A percentile compares a stretch with the other conserved stretches of the same genome.
Evolutionary conservation across 2,888 invertebrate species (phyloP).

Genomic region (Campoplex nolae): DNA sequence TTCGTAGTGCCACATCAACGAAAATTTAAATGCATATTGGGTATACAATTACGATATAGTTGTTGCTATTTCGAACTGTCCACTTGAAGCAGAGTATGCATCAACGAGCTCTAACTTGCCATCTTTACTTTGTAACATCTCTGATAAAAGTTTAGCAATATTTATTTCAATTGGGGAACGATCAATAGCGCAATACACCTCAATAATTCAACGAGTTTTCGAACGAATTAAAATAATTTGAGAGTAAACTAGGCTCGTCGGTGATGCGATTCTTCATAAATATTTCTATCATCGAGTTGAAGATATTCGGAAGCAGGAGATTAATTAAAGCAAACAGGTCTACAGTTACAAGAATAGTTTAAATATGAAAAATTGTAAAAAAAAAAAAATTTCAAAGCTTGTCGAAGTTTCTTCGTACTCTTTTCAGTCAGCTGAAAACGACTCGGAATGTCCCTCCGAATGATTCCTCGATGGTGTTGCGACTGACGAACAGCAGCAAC

Average conservation of each 20-base stretch:
- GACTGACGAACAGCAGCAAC: conserved; percentile 76
- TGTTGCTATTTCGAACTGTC: conserved; percentile 9
- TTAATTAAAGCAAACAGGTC: neutral
- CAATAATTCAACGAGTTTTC: neutral
- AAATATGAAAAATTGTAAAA: conserved; percentile 2
- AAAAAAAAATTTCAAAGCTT: conserved; percentile 30
- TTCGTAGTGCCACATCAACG: conserved; percentile 11
- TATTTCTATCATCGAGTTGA: neutral
- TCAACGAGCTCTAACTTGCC: conserved; percentile 7
- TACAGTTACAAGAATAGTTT: neutral
- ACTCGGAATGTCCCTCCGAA: conserved; percentile 67
- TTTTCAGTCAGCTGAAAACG: conserved; percentile 4
- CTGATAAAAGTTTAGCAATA: conserved; percentile 2
- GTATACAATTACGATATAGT: conserved; percentile 17
- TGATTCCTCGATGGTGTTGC: conserved; percentile 66
- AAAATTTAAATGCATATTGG: conserved; percentile 51
- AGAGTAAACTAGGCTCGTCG: neutral
- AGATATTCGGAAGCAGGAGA: neutral
- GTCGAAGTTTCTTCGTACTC: conserved; percentile 4
- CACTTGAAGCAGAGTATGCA: conserved; percentile 20
- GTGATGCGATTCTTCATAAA: neutral
- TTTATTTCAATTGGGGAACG: neutral
- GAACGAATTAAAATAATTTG: neutral
- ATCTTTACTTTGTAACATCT: conserved; percentile 16
- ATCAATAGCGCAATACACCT: neutral